These are phyloP conservation scores for Xiphophorus hellerii DNA, from an alignment of 2,113 vertebrate species.

Conservation along the genomic window DNA sequence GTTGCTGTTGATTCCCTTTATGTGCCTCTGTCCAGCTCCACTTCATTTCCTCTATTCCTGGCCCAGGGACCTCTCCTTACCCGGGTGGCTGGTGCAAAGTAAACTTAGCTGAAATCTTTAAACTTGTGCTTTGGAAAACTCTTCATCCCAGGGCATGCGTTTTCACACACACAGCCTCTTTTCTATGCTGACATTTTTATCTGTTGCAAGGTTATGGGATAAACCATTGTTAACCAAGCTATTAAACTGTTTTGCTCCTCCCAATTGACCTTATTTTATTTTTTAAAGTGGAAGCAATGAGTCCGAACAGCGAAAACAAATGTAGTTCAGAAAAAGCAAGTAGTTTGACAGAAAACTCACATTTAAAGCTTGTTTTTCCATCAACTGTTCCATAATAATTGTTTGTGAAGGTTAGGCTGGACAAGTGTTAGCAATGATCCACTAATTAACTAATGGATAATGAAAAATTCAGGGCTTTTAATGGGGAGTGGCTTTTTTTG, in stretches of 20 bases:
- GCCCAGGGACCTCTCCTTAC: constrained; percentile 45
- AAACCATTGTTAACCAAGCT: constrained; percentile 54
- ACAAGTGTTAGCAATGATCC: constrained; percentile 70
- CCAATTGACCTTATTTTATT: constrained; percentile 32
- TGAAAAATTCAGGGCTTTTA: constrained; percentile 62
- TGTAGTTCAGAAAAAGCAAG: constrained; percentile 39
- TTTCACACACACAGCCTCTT: constrained; percentile 20
- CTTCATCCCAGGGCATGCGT: constrained; percentile 35
- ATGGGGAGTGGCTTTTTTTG: constrained; percentile 43
- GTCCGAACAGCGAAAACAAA: constrained; percentile 20
- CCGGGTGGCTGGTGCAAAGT: constrained; percentile 85
- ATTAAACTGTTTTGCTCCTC: constrained; percentile 42
- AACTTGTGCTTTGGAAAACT: constrained; percentile 83
- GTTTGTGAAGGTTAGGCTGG: constrained; percentile 78
- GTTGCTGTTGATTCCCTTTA: constrained; percentile 93
- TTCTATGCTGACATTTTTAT: constrained; percentile 29
- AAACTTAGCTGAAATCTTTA: constrained; percentile 86
- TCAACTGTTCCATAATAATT: constrained; percentile 73
- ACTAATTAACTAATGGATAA: constrained; percentile 75
- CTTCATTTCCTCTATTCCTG: constrained; percentile 51
- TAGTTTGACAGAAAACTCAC: constrained; percentile 27
- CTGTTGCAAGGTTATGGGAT: constrained; percentile 33
- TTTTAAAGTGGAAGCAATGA: constrained; percentile 56
- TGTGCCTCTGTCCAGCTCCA: constrained; percentile 71
- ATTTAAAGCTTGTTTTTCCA: constrained; percentile 69